Evolutionary conservation across 2,113 vertebrate genomes (phyloP).

Genomic region (Caranx melampygus): DNA sequence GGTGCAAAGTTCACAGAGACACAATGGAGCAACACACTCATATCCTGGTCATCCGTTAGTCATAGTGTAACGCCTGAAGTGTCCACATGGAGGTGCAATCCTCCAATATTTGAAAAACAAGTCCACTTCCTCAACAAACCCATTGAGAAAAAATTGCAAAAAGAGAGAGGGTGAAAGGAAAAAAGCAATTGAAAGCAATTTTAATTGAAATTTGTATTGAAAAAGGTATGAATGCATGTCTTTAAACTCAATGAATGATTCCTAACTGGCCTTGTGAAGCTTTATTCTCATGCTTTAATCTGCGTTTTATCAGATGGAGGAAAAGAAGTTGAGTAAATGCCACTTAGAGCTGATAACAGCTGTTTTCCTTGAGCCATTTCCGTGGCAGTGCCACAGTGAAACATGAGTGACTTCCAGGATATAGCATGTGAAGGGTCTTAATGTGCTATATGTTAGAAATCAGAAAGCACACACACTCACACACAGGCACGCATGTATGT

Average conservation of each 20-base stretch:
- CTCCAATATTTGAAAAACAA: slow-evolving; percentile 1
- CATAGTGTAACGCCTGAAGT: background rate
- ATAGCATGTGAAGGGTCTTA: slow-evolving; percentile 24
- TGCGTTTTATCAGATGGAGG: slow-evolving; percentile 29
- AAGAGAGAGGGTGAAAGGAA: background rate
- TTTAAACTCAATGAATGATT: background rate
- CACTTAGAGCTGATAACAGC: slow-evolving; percentile 35
- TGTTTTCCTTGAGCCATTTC: slow-evolving; percentile 24
- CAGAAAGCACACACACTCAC: background rate
- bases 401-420: slow-evolving; percentile 43
- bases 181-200: background rate
- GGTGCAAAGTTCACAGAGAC: slow-evolving; percentile 61
- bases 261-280: background rate
- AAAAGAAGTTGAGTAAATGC: slow-evolving; percentile 19
- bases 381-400: slow-evolving; percentile 13
- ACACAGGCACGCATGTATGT: background rate
- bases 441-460: background rate
- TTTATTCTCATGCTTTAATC: background rate
- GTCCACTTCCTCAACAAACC: background rate
- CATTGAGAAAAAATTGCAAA: slow-evolving; percentile 50
- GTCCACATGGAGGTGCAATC: slow-evolving; percentile 70
- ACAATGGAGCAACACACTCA: slow-evolving; percentile 77
- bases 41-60: slow-evolving; percentile 68
- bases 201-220: background rate
- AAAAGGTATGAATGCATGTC: background rate